phyloP scores from a whole-genome alignment of 2,888 invertebrate genomes.

The Pyrocoelia pectoralis region DNA sequence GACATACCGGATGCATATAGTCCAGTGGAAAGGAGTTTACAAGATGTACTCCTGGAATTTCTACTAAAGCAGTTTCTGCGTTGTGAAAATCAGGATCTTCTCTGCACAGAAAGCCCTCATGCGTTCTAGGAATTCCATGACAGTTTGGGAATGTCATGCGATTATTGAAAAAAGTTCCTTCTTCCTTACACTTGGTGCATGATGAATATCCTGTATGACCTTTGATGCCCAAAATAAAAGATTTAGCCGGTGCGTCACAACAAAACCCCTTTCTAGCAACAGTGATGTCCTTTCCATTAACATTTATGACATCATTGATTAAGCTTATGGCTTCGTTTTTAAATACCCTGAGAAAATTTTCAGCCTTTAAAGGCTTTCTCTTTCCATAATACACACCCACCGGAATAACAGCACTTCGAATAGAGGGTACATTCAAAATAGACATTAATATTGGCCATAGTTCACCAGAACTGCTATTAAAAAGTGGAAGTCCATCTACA shows the following conservation, averaged over 20 bases:
- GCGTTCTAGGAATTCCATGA: neutral
- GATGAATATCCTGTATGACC: conserved; percentile 29
- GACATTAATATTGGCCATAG: conserved; percentile 10
- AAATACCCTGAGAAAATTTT: conserved; percentile 15
- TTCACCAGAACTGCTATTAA: conserved; percentile 3
- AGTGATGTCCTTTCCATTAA: neutral
- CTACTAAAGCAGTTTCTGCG: neutral
- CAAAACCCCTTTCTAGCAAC: neutral
- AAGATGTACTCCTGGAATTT: conserved; percentile 13
- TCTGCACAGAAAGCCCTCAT: conserved; percentile 8
- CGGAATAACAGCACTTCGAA: neutral
- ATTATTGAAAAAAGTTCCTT: conserved; percentile 19
- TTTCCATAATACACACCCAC: conserved; percentile 16
- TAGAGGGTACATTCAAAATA: neutral
- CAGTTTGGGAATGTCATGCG: neutral
- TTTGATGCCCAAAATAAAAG: conserved; percentile 20
- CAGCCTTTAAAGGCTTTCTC: conserved; percentile 9
- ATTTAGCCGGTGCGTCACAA: conserved; percentile 28
- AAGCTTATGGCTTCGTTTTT: conserved; percentile 7
- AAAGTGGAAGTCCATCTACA: conserved; percentile 10
- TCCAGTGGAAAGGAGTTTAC: conserved; percentile 9
- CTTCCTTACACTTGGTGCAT: conserved; percentile 21
- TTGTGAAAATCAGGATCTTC: conserved; percentile 9
- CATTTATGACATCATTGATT: neutral
- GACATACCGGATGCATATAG: conserved; percentile 13